Conservation (phyloP, 2,888 invertebrate species). For the Sminthurinus aureus region DNA sequence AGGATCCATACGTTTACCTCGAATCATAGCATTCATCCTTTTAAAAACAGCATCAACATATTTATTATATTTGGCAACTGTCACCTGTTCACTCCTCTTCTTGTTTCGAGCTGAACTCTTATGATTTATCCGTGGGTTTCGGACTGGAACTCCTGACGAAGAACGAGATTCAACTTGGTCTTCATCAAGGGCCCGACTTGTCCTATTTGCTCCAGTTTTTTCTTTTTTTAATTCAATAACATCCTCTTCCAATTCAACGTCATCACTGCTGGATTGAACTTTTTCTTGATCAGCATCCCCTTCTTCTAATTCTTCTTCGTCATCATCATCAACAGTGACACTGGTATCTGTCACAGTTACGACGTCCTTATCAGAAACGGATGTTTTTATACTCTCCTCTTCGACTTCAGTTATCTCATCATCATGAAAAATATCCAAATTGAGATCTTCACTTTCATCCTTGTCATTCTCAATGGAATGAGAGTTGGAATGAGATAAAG, state of each 20-base stretch:
- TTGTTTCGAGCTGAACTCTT: neutral
- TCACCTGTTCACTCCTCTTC: conserved; percentile 10
- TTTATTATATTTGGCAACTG: conserved; percentile 45
- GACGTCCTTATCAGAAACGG: neutral
- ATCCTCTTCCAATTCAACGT: neutral
- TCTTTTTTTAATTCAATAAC: neutral
- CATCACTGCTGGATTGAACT: too few relatives aligned
- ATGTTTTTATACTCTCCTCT: conserved; percentile 5
- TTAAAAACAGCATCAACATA: conserved; percentile 58
- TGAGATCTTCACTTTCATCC: conserved; percentile 8
- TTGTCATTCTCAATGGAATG: neutral
- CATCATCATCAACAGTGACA: conserved; percentile 11
- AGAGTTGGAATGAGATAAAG: neutral
- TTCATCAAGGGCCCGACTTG: neutral
- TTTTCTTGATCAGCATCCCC: neutral
- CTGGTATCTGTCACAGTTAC: neutral
- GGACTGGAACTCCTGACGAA: neutral
- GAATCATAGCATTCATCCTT: conserved; percentile 56
- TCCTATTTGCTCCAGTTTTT: neutral
- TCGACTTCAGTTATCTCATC: neutral
- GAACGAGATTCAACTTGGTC: neutral
- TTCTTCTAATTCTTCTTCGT: neutral
- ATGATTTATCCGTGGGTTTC: neutral
- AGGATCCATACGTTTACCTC: conserved; percentile 57
- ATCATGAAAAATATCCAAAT: conserved; percentile 3